Evolutionary conservation across 2,113 vertebrate genomes (phyloP).

Genomic region (Strix aluco): DNA sequence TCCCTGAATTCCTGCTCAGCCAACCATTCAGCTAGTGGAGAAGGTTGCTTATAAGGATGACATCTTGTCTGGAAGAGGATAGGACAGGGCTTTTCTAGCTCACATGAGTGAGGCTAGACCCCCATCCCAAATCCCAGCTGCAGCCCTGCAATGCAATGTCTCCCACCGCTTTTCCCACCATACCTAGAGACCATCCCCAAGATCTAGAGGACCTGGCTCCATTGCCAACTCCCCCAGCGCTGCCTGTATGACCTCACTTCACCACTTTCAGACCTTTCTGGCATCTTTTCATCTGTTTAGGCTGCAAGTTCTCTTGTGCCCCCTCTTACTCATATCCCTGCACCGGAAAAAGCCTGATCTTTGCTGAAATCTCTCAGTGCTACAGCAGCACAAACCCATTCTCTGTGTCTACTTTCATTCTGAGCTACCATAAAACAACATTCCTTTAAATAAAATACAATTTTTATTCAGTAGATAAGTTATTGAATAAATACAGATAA

Average conservation of each 20-base stretch:
- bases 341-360: not conserved
- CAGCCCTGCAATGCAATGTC: accelerated
- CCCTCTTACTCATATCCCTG: not conserved
- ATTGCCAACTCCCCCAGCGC: not conserved
- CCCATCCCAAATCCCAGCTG: not conserved
- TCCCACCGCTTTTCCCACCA: not conserved
- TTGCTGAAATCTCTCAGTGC: not conserved
- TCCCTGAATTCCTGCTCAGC: not conserved
- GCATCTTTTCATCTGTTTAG: not conserved
- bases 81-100: not conserved
- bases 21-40: not conserved
- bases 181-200: not conserved
- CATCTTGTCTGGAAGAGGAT: not conserved
- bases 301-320: not conserved
- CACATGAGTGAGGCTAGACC: not conserved
- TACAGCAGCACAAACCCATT: not conserved
- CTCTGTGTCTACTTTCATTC: not conserved
- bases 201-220: not conserved
- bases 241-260: not conserved
- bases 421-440: not conserved
- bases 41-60: not conserved
- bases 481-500: conserved; percentile 62
- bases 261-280: not conserved
- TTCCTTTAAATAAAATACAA: not conserved
- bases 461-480: conserved; percentile 55